Evolutionary conservation across 2,797 vertebrate genomes (phyloP), one percentile per base, ranked within the genome.

Genomic region (Nyctibius grandis): DNA sequence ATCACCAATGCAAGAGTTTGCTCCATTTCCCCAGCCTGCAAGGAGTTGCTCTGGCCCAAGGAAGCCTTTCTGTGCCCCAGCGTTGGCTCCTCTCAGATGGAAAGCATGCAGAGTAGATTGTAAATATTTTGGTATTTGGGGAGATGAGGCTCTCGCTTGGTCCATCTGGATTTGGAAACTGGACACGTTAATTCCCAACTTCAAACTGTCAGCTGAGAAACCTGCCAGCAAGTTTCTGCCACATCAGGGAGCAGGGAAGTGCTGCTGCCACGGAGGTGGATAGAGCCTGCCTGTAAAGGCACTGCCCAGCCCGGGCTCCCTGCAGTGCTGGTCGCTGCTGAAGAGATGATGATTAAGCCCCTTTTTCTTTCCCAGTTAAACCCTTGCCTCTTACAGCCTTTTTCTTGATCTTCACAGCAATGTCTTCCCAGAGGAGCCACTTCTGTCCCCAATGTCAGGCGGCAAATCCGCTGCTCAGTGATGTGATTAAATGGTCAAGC

Each of bases 141-240:
- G 50, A 81, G 70, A 18, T 18, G 33, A 92, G 56, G 57, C 12
- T 74, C 63, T 64, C 3, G 1, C 44, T 84, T 38, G 31, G 67
- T 64, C 70, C 70, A 56, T 44, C 74, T 68, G 70, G 67, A 57
- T 64, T 82, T n/a, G 54, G 69, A 76, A 85, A 92, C 22, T 11
- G 47, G 69, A 47, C 44, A 69, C 12, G 4, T 72, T 56, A 65
- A 88, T 40, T 78, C 57, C 61, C 45, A 95, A 4, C 54, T 78
- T 69, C 51, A 48, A 56, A 42, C 38, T 23, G 45, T 12, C 82
- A 85, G 75, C 31, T 89, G 70, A 73, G 93, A 75, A 84, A 75
- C 9, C 57, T 20, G 79, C 29, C 76, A 77, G 44, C 0, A 2
- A 45, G 42, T 12, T 85, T 54, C 29, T 89, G 75, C 70, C 7